phyloP scores from a whole-genome alignment of 2,113 vertebrate genomes.

The Cranoglanis bouderius region DNA sequence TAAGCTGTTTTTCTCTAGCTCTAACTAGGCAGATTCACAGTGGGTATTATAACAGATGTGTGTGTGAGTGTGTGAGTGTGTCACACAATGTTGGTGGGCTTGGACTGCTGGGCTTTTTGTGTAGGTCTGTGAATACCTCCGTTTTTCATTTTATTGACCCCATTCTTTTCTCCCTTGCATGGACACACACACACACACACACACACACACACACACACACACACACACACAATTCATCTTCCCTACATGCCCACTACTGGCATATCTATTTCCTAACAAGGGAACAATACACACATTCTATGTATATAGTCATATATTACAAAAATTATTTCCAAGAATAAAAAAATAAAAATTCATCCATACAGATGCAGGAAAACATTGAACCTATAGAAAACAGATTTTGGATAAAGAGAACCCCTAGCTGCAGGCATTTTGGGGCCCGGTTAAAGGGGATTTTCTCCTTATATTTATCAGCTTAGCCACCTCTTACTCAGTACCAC shows the following conservation, averaged over 20 bases:
- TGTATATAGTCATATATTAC: background rate
- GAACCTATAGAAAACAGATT: background rate
- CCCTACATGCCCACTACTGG: background rate
- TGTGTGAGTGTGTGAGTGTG: slow-evolving; percentile 20
- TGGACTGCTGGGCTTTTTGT: slow-evolving; percentile 14
- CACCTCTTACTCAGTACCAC: background rate
- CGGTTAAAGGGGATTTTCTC: slow-evolving; percentile 29
- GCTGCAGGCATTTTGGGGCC: slow-evolving; percentile 30
- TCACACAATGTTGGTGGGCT: slow-evolving; percentile 35
- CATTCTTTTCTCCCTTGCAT: background rate
- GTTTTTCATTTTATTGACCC: slow-evolving; percentile 28
- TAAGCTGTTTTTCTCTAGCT: slow-evolving; percentile 9
- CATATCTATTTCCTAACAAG: background rate
- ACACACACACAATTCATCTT: background rate
- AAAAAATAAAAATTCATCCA: background rate
- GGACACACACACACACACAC: too few relatives aligned
- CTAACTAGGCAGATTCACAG: slow-evolving; percentile 1
- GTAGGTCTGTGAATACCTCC: slow-evolving; percentile 35
- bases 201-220: slow-evolving; percentile 2
- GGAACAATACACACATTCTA: background rate
- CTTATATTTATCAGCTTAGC: slow-evolving; percentile 23
- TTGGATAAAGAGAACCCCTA: background rate
- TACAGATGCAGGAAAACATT: background rate
- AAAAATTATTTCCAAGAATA: background rate
- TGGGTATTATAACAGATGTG: slow-evolving; percentile 18